These are phyloP conservation scores for Diabrotica balteata DNA, from an alignment of 2,888 invertebrate species.

Conservation along the genomic window DNA sequence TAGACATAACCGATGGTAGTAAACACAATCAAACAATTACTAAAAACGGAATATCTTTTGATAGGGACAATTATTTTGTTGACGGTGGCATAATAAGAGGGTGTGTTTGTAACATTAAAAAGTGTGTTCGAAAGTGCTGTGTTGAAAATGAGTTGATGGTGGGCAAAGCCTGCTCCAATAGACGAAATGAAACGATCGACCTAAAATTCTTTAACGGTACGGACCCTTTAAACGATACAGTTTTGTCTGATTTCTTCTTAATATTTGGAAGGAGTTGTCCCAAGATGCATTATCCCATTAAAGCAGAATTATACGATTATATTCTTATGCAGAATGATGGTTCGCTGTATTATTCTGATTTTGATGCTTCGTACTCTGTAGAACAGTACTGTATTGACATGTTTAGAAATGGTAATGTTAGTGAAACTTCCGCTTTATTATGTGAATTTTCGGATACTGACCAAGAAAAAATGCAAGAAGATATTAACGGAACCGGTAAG, in stretches of 20 bases:
- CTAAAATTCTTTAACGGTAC: slow-evolving; percentile 1
- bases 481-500: slow-evolving; percentile 2
- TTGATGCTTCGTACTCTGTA: slow-evolving; percentile 1
- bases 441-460: slow-evolving; percentile 11
- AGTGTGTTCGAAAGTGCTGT: slow-evolving; percentile 22
- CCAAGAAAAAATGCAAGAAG: not conserved
- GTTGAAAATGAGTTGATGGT: not conserved
- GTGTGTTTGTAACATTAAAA: slow-evolving; percentile 17
- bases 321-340: slow-evolving; percentile 14
- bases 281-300: not conserved
- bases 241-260: slow-evolving; percentile 1
- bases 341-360: not conserved
- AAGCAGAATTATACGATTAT: not conserved
- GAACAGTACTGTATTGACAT: slow-evolving; percentile 21
- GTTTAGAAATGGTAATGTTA: not conserved
- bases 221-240: not conserved
- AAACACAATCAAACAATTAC: not conserved
- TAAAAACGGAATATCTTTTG: slow-evolving; percentile 3
- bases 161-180: not conserved
- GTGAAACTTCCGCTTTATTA: slow-evolving; percentile 1
- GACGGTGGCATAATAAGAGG: slow-evolving; percentile 12
- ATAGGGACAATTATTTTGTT: slow-evolving; percentile 8
- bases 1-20: slow-evolving; percentile 20
- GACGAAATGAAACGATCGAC: slow-evolving; percentile 1
- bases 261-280: slow-evolving; percentile 2